Evolutionary conservation across 1,140 invertebrate species (phyloP), one percentile per base, ranked within the genome.

Genomic region (Lepidotrigona ventralis): DNA sequence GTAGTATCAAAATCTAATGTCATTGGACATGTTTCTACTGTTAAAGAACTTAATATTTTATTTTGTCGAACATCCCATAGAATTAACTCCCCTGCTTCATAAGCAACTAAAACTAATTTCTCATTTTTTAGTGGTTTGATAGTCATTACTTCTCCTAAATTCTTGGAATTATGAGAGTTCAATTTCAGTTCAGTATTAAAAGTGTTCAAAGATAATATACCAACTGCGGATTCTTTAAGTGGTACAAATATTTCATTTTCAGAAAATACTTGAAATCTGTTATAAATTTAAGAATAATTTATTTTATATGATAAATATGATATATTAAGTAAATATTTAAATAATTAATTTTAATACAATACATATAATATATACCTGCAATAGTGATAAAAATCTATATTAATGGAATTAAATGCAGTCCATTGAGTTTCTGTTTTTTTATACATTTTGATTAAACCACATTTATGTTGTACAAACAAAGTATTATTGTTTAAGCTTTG

Each of bases 391-490:
- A 96, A 96, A 86, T 96, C 95, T 64, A 94, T 95, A 6, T 95
- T 90, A 78, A 96, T 94, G 21, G 94, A 93, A 80, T 95, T 93
- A 84, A 95, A 91, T 70, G 95, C 93, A 51, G 94, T 93, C 91
- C 96, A 96, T 82, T 95, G 95, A 53, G 94, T 94, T 84, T 95
- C 95, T 84, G 95, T 93, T 66, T 96, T 93, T 56, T 95, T 93
- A 95, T 96, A 97, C 79, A 96, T 93, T 92, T 96, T 96, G 63
- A 96, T 93, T 79, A 93, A 93, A 76, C 96, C 96, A 83, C 94
- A 95, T 93, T 97, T 97, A 92, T 96, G 96, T 93, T 97, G 96
- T 53, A 96, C 96, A 70, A 95, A 89, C 72, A 96, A 95, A 87
- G 95, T 91, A 81, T 95, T 95, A 75, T 95, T 93, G 60, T 92